phyloP scores from a whole-genome alignment of 2,797 vertebrate genomes.

The Poeciliopsis infans region DNA sequence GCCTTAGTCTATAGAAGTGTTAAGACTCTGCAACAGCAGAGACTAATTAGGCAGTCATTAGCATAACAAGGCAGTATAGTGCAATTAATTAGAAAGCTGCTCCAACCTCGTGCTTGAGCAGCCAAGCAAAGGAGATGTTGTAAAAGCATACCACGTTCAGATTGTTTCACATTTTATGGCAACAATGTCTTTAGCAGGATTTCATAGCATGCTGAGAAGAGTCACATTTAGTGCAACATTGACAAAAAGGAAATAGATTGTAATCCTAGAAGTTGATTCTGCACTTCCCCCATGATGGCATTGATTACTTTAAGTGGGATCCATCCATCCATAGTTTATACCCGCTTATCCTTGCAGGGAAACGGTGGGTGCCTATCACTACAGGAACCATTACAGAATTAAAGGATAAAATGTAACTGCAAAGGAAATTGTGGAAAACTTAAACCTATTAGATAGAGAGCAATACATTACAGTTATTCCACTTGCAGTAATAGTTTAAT shows the following conservation, averaged over 20 bases:
- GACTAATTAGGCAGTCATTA: slow-evolving; percentile 52
- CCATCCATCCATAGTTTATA: neutral
- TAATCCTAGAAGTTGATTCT: neutral
- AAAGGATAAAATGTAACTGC: slow-evolving; percentile 6
- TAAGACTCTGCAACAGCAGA: slow-evolving; percentile 23
- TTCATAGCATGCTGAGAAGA: neutral
- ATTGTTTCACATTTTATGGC: slow-evolving; percentile 8
- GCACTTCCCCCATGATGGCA: neutral
- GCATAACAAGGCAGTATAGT: slow-evolving; percentile 45
- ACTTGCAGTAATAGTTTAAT: slow-evolving; percentile 2
- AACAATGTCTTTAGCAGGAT: neutral
- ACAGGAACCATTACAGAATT: neutral
- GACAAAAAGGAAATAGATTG: neutral
- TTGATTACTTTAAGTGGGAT: neutral
- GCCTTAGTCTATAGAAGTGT: slow-evolving; percentile 21
- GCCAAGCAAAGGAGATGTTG: slow-evolving; percentile 13
- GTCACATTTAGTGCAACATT: neutral
- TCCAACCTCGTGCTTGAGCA: slow-evolving; percentile 12
- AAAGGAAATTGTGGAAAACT: slow-evolving; percentile 25
- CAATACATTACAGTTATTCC: slow-evolving; percentile 16
- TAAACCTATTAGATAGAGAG: slow-evolving; percentile 14
- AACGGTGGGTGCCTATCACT: neutral
- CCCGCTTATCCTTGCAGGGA: neutral
- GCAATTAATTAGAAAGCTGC: slow-evolving; percentile 48
- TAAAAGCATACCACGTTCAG: neutral